Percentiles rank a stretch among this genome's conserved stretches.
These are phyloP conservation scores for Halocynthia aurantium DNA, from an alignment of 23 tunicate species.

Conservation along the genomic window DNA sequence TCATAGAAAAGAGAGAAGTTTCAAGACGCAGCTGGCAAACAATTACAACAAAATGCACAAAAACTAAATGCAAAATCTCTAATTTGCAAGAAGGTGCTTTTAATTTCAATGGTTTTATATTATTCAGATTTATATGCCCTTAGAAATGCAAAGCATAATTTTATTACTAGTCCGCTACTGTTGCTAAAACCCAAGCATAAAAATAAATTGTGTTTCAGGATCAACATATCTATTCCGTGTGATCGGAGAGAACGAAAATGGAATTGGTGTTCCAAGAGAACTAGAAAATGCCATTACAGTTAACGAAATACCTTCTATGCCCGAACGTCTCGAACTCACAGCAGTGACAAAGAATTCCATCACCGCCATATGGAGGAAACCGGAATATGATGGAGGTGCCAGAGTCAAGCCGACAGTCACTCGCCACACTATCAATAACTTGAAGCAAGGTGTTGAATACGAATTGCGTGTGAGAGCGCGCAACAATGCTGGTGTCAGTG, in stretches of 20 bases:
- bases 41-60: constrained; percentile 63
- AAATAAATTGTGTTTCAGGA: constrained; percentile 1
- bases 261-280: constrained; percentile 81
- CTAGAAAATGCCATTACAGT: constrained; percentile 55
- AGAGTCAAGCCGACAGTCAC: constrained; percentile 39
- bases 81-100: constrained; percentile 58
- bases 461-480: constrained; percentile 63
- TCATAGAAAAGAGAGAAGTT: constrained; percentile 86
- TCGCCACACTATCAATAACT: constrained; percentile 48
- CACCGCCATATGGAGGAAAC: constrained; percentile 58
- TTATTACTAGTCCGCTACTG: not conserved
- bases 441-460: constrained; percentile 54
- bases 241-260: constrained; percentile 85
- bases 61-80: constrained; percentile 47
- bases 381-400: constrained; percentile 79
- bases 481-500: constrained; percentile 37
- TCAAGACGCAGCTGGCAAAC: constrained; percentile 91
- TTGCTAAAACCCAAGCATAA: not conserved
- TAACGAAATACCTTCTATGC: constrained; percentile 79
- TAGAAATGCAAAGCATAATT: not conserved
- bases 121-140: no score
- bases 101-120: no score
- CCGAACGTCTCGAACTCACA: constrained; percentile 43
- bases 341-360: constrained; percentile 50
- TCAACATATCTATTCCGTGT: constrained; percentile 77